Base-by-base conservation (phyloP, 1,140 invertebrate genomes). In the Homarus americanus region DNA sequence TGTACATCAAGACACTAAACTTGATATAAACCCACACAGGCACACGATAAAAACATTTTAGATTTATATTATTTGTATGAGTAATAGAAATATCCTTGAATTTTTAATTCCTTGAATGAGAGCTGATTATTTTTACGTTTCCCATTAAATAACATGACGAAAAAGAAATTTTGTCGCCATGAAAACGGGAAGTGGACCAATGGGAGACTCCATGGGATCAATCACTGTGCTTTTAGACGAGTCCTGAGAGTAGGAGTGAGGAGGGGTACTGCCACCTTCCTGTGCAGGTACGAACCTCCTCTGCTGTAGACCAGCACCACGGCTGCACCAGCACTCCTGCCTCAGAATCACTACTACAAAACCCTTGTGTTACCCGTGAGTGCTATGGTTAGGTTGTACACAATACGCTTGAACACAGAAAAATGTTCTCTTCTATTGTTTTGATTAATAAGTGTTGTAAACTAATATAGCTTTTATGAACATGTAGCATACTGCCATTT, bases 151-250 rank as follows among this genome's bases (percentile, higher is more conserved):
- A 36, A 66, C 72, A 78, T 76, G 84, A 87, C 82, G 84, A 76
- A 58, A 87, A 87, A 87, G 32, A 36, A 76, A 86, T 86, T 34
- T 87, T 78, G 44, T 28, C 72, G 84, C 73, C 84, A 87, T 87
- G 73, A 87, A 84, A 72, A 84, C 63, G 82, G 82, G 63, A 84
- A 84, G 87, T 83, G 87, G 87, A 90, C 87, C 87, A 90, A 90
- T 53, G 87, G 80, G 66, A 73, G 75, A 90, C 72, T 53, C 63
- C 69, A 83, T 83, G 87, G 87, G 87, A 90, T 90, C 87, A 90
- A 90, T 90, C 73, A 90, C 49, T 83, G 87, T 90, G 87, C 87
- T 90, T 90, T 90, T 90, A 90, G 78, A 82, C 20, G 58, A 66
- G 32, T 63, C 36, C 28, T 63, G 36, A 53, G 58, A 1, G 76